phyloP scores from a whole-genome alignment of 2,797 vertebrate species.

The Acanthis flammea region DNA sequence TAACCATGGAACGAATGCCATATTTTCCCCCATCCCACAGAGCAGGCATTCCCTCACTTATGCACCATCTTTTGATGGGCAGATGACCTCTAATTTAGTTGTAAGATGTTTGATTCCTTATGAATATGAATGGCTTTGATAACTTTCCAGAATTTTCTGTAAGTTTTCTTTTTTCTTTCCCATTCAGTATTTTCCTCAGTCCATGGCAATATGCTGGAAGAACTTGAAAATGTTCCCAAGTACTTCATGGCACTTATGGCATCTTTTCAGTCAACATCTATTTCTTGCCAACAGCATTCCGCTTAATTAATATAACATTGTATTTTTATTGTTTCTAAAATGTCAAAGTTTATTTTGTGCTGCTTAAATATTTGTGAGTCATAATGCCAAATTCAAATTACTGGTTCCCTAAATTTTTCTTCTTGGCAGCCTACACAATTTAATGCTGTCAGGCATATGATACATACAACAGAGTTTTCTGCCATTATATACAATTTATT shows the following conservation, averaged over 20 bases:
- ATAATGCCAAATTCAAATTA: background rate
- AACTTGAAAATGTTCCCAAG: background rate
- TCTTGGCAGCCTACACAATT: background rate
- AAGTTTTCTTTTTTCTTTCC: background rate
- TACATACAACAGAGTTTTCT: background rate
- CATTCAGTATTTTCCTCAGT: background rate
- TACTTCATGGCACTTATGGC: background rate
- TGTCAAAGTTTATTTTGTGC: background rate
- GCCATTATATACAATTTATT: background rate
- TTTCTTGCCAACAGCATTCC: background rate
- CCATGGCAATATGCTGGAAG: background rate
- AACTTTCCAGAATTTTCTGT: background rate
- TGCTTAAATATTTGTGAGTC: background rate
- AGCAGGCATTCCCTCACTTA: background rate
- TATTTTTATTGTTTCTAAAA: background rate
- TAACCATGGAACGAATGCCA: background rate
- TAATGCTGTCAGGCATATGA: rapidly evolving
- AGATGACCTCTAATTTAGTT: background rate
- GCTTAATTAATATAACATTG: background rate
- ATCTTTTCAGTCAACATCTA: background rate
- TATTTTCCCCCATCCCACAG: rapidly evolving
- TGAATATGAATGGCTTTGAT: background rate
- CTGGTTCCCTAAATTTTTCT: background rate
- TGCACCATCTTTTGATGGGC: background rate
- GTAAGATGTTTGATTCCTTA: background rate